Base-by-base conservation (phyloP, 2,113 vertebrate genomes). In the Paralichthys olivaceus region DNA sequence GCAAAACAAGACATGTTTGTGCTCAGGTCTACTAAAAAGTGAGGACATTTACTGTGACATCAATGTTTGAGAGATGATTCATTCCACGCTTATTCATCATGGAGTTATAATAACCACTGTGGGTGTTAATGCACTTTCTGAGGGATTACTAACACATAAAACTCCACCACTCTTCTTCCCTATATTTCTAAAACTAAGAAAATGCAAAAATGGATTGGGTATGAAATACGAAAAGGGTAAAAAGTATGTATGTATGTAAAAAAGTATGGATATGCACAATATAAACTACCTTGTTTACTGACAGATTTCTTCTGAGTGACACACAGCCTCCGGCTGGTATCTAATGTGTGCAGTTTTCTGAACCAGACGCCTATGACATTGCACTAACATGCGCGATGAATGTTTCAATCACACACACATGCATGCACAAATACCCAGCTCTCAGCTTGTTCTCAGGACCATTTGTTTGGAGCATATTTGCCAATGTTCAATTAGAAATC, bases 401-500 rank as follows among this genome's bases (percentile, higher is more conserved):
- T 85, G 79, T 79, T 82, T 82, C 62, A 77, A 77, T 78, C 32
- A 60, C 40, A 32, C 60, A 80, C 55, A 56, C 12, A 26, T 3
- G 23, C 22, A 23, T 9, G 1, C 57, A 66, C 29, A 79, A 34
- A 75, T 75, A 85, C 79, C 58, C 72, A 59, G 77, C 75, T 80
- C 59, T 32, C 60, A 59, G 69, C 79, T 82, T 81, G 59, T 54
- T 53, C 69, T 63, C 56, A 72, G 74, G 83, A 83, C 61, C 83
- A 85, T 91, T 91, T 90, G 79, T 91, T 89, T 83, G 75, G 37
- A 84, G 85, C 87, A 80, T 85, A 90, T 89, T 91, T 82, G 85
- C 87, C 81, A 83, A 83, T 89, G 89, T 89, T 89, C 90, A 92
- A 92, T 91, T 91, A 92, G 90, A 92, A 91, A 87, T 83, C 80